A percentile compares a stretch with the other conserved stretches of the same genome.
Conservation (phyloP, 2,113 vertebrate genomes). For the Alligator sinensis region DNA sequence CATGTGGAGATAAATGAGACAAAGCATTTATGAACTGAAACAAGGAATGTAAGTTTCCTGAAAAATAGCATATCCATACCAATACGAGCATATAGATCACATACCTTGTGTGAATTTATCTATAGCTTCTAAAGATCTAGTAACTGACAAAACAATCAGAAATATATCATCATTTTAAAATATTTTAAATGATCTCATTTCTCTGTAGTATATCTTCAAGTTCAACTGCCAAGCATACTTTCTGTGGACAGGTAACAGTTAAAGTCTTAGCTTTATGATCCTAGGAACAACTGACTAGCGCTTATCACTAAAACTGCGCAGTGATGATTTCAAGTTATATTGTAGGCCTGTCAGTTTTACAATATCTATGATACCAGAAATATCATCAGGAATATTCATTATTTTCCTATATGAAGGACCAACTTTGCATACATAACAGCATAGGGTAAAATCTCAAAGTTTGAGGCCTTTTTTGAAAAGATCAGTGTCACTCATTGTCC, state of each 20-base stretch:
- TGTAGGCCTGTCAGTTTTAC: background rate
- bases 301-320: background rate
- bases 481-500: background rate
- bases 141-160: background rate
- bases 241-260: accelerated
- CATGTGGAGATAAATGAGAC: background rate
- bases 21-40: background rate
- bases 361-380: background rate
- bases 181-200: background rate
- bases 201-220: background rate
- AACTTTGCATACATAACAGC: background rate
- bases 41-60: background rate
- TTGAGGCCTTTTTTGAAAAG: background rate
- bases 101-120: background rate
- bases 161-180: background rate
- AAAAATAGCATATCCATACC: background rate
- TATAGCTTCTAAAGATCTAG: background rate
- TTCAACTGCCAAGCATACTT: background rate
- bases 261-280: background rate
- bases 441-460: background rate
- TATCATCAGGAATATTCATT: background rate
- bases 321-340: background rate
- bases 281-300: background rate
- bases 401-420: background rate
- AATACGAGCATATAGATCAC: background rate